These are phyloP conservation scores for Rhabdomys pumilio DNA, from an alignment of 2,797 vertebrate genomes.

Conservation along the genomic window DNA sequence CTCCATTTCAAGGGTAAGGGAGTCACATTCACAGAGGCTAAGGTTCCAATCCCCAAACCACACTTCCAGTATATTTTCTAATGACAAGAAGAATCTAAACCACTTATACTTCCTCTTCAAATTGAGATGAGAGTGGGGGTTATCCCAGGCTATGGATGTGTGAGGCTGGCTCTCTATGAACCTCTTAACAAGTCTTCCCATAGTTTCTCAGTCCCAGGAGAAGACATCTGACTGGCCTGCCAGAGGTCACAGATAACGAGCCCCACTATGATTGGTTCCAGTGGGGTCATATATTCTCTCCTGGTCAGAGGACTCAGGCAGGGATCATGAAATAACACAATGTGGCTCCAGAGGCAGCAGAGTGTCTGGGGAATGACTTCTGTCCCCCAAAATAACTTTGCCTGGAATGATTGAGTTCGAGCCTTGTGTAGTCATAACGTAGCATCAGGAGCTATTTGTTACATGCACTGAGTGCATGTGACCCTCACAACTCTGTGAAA, in stretches of 20 bases:
- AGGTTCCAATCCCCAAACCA: slow-evolving; percentile 9
- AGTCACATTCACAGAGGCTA: slow-evolving; percentile 50
- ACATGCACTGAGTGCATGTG: background rate
- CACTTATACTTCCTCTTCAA: background rate
- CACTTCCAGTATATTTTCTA: background rate
- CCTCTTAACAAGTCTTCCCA: background rate
- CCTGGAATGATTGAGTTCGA: background rate
- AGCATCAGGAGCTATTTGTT: background rate
- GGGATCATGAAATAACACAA: background rate
- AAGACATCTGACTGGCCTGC: background rate
- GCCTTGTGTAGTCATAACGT: background rate
- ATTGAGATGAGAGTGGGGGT: background rate
- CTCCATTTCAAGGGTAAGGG: slow-evolving; percentile 9
- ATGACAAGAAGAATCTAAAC: slow-evolving; percentile 47
- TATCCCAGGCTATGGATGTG: background rate
- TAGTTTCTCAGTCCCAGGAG: slow-evolving; percentile 9
- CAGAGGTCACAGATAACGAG: background rate
- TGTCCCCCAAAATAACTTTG: slow-evolving; percentile 5
- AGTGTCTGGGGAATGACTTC: background rate
- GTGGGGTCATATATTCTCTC: background rate
- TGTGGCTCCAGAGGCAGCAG: background rate
- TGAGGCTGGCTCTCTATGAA: background rate
- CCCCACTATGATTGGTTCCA: background rate
- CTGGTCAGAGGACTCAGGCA: background rate
- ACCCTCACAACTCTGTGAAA: background rate